A percentile compares a stretch with the other conserved stretches of the same genome.
Conservation (phyloP, 2,888 invertebrate species). For the Drymonia ruficornis region DNA sequence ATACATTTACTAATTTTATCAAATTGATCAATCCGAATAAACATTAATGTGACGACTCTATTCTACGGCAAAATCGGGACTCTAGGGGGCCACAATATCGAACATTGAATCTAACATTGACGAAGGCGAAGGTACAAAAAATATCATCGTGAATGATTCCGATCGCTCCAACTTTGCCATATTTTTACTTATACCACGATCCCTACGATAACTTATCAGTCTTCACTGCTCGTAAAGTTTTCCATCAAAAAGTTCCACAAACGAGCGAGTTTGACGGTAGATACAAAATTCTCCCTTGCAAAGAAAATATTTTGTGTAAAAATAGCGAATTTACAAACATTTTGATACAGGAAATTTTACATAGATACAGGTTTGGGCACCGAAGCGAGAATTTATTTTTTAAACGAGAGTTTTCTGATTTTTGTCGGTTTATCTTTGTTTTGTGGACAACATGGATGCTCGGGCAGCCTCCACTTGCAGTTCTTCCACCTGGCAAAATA, state of each 20-base stretch:
- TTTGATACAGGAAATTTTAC: conserved; percentile 74
- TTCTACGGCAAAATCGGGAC: conserved; percentile 71
- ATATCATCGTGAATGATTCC: conserved; percentile 59
- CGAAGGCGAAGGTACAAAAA: conserved; percentile 71
- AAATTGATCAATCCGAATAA: conserved; percentile 72
- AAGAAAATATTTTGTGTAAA: conserved; percentile 75
- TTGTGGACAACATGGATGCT: conserved; percentile 87
- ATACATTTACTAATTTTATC: conserved; percentile 75
- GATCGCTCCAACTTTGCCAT: conserved; percentile 65
- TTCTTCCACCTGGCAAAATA: conserved; percentile 94
- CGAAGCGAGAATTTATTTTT: conserved; percentile 79
- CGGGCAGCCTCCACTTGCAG: conserved; percentile 91
- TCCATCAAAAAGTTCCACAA: conserved; percentile 71
- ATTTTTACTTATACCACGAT: conserved; percentile 69
- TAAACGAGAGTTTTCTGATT: conserved; percentile 79
- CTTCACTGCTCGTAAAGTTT: conserved; percentile 81
- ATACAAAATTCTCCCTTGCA: conserved; percentile 65
- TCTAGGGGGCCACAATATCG: conserved; percentile 72
- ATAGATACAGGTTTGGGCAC: conserved; percentile 71
- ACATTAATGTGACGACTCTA: conserved; percentile 77
- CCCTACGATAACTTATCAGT: conserved; percentile 80
- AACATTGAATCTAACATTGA: conserved; percentile 79
- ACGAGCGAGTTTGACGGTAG: conserved; percentile 73
- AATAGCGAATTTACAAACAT: conserved; percentile 81
- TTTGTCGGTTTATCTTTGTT: conserved; percentile 83